Evolutionary conservation across 2,113 vertebrate species (phyloP).

Genomic region (Micronycteris hirsuta): DNA sequence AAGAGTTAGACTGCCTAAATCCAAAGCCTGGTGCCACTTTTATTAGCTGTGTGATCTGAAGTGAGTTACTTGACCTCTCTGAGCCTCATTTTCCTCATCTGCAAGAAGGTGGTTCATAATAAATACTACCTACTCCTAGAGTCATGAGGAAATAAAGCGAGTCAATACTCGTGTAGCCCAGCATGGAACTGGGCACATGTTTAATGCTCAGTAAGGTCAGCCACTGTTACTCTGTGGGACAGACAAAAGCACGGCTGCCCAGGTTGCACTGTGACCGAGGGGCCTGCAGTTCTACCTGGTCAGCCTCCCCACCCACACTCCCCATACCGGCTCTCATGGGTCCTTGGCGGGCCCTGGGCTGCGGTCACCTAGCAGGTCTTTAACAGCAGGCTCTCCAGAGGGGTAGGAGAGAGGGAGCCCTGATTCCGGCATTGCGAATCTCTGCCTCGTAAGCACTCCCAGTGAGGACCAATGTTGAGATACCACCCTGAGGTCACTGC

Average conservation of each 20-base stretch:
- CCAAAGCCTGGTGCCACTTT: background rate
- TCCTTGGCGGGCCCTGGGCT: background rate
- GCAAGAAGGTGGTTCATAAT: background rate
- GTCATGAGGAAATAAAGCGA: background rate
- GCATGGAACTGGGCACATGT: background rate
- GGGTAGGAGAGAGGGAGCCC: no score
- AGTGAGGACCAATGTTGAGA: background rate
- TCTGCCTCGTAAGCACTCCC: background rate
- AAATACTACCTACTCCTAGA: background rate
- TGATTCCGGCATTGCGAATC: background rate
- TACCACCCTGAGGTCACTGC: background rate
- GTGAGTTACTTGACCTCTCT: background rate
- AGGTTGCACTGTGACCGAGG: background rate
- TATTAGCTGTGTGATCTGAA: background rate
- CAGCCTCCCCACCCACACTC: background rate
- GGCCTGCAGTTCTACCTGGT: background rate
- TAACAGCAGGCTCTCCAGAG: background rate
- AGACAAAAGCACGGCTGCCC: background rate
- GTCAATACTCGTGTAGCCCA: background rate
- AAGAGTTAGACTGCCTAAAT: background rate
- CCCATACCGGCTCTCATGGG: background rate
- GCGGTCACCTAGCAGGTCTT: background rate
- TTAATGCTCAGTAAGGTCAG: background rate
- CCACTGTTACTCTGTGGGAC: background rate
- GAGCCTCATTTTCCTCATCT: background rate